Evolutionary conservation across 1,140 invertebrate species (phyloP), one percentile per base, ranked within the genome.

Genomic region (Eciton burchellii): DNA sequence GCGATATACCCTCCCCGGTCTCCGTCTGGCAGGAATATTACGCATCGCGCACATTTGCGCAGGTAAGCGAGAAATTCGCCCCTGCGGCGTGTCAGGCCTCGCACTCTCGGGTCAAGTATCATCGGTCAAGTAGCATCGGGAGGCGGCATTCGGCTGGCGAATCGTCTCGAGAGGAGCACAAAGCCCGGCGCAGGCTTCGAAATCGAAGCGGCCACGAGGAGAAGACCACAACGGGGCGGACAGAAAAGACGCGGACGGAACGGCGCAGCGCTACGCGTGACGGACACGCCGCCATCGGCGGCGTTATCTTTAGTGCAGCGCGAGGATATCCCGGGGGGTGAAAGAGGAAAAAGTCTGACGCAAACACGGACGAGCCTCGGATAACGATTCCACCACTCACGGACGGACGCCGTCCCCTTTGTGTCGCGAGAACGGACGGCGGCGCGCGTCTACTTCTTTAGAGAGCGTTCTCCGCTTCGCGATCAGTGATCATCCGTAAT

Each of bases 11-110:
- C 63, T 73, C 43, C 57, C 54, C 76, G 52, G 47, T 66, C n/a
- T n/a, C 71, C 72, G 56, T 63, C 72, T 47, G 65, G n/a, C 52
- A 68, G 41, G 63, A 81, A 88, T 85, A 88, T 88, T 81, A 82
- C 84, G 66, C 54, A 84, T 66, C 29, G 66, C 59, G 41, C 56
- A 82, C 68, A 81, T 60, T 76, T 84, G 82, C 74, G 72, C 82
- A 85, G 77, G 79, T 88, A 88, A 85, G 83, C 86, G 86, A 82
- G 65, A 88, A 88, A 88, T 88, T 88, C 83, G 45, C 24, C 85
- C 83, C 77, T 59, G 77, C 47, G 86, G 54, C 74, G 19, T 60
- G 85, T 81, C 79, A 72, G 84, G 35, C 35, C 73, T 52, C 72
- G 49, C 74, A 35, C 2, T 35, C 6, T 35, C 35, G 35, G 54